Evolutionary conservation across 2,113 vertebrate genomes (phyloP).

Genomic region (Equus przewalskii): DNA sequence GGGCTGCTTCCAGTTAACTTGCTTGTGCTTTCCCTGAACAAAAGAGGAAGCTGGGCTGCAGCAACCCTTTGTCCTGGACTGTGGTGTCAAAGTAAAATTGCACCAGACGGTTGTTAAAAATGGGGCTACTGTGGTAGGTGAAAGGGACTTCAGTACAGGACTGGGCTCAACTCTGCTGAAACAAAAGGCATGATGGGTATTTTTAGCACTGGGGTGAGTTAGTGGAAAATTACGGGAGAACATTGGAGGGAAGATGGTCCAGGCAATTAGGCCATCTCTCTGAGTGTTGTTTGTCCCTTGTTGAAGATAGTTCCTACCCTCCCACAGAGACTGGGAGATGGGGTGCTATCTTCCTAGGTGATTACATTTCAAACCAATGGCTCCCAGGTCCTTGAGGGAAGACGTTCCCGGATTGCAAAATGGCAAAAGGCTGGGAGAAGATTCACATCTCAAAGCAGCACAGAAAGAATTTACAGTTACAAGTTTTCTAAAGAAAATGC

Average conservation of each 20-base stretch:
- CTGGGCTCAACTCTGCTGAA: not conserved
- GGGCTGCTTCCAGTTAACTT: constrained; percentile 77
- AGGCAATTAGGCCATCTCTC: not conserved
- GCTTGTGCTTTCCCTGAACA: constrained; percentile 66
- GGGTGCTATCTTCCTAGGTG: not conserved
- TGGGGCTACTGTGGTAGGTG: not conserved
- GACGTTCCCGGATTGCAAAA: not conserved
- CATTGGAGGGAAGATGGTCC: not conserved
- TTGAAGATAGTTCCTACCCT: not conserved
- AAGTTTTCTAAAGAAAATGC: not conserved
- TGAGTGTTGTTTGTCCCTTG: not conserved
- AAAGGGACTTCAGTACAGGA: not conserved
- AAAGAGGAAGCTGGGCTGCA: constrained; percentile 41
- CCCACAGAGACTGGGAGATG: not conserved
- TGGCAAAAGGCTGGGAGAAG: not conserved
- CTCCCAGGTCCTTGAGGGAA: not conserved
- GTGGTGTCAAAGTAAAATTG: constrained; percentile 22
- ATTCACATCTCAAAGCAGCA: not conserved
- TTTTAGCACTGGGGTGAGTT: not conserved
- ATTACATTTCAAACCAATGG: not conserved
- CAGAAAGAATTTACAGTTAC: not conserved
- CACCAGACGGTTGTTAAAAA: constrained; percentile 20
- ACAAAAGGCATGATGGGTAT: not conserved
- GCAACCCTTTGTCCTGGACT: constrained; percentile 11
- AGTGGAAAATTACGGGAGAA: not conserved